Evolutionary conservation across 2,888 invertebrate species (phyloP).

Genomic region (Chelonus formosanus): DNA sequence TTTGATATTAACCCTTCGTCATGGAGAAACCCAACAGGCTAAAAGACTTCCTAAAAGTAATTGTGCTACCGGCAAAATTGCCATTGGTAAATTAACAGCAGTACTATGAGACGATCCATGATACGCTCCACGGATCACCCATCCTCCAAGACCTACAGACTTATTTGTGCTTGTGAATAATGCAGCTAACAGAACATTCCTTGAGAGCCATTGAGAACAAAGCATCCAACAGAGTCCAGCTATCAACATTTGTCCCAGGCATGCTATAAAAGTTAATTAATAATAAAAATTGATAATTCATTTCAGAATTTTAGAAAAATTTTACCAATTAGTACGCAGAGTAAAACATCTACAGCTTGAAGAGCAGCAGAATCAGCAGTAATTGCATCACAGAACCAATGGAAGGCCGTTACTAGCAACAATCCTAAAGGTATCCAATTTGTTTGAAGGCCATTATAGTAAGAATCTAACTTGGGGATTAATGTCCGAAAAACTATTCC

Average conservation of each 20-base stretch:
- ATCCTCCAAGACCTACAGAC: slow-evolving; percentile 60
- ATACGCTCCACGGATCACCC: slow-evolving; percentile 59
- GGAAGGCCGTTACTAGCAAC: slow-evolving; percentile 57
- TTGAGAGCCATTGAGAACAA: slow-evolving; percentile 58
- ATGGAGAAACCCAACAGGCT: slow-evolving; percentile 57
- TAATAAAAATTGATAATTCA: too few species aligned
- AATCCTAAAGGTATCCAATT: slow-evolving; percentile 55
- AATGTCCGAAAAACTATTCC: slow-evolving; percentile 51
- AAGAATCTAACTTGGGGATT: slow-evolving; percentile 39
- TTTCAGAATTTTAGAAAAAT: background rate
- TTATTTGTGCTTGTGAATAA: slow-evolving; percentile 61
- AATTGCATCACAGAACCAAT: slow-evolving; percentile 61
- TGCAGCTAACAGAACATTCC: slow-evolving; percentile 54
- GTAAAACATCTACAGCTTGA: slow-evolving; percentile 57
- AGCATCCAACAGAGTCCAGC: slow-evolving; percentile 59
- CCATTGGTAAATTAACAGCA: slow-evolving; percentile 59
- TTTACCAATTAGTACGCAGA: slow-evolving; percentile 59
- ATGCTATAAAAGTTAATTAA: slow-evolving; percentile 48
- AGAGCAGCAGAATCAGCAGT: slow-evolving; percentile 58
- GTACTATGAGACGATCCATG: slow-evolving; percentile 58
- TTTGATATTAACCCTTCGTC: slow-evolving; percentile 34
- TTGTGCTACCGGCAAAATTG: slow-evolving; percentile 59
- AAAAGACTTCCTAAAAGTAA: slow-evolving; percentile 58
- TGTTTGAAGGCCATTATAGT: slow-evolving; percentile 44
- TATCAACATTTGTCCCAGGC: slow-evolving; percentile 56